Evolutionary conservation across 1,140 invertebrate species (phyloP).

Genomic region (Brachionus calyciflorus): DNA sequence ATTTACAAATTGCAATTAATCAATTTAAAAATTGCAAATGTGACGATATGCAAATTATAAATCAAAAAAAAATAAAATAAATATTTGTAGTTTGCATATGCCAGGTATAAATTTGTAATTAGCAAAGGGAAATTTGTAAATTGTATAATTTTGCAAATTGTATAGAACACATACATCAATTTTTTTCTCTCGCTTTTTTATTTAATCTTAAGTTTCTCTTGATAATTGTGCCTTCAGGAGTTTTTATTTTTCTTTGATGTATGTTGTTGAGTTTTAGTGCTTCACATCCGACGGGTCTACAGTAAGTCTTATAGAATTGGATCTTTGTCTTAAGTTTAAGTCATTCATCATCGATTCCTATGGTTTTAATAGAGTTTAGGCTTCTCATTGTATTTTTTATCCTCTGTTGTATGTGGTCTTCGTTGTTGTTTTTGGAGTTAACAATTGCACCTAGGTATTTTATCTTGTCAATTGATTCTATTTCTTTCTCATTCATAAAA

Average conservation of each 20-base stretch:
- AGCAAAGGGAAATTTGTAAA: not conserved
- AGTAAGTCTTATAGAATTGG: not conserved
- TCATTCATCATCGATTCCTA: no score
- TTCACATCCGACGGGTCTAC: not conserved
- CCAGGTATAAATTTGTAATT: not conserved
- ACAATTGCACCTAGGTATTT: not conserved
- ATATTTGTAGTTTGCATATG: not conserved
- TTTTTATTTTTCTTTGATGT: not conserved
- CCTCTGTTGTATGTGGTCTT: no score
- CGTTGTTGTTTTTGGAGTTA: not conserved
- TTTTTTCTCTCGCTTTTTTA: no score
- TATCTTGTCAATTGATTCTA: not conserved
- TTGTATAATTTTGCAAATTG: not conserved
- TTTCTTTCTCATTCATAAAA: not conserved
- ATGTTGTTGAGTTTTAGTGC: not conserved
- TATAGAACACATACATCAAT: not conserved
- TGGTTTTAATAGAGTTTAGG: no score
- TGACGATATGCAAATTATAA: not conserved
- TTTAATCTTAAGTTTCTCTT: not conserved
- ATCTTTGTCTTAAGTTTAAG: not conserved
- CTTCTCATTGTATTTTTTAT: no score
- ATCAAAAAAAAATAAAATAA: not conserved
- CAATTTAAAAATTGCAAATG: conserved; percentile 7
- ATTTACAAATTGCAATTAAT: no score
- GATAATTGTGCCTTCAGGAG: not conserved